These are phyloP conservation scores for Mallotus villosus DNA, from an alignment of 2,797 vertebrate genomes.

Conservation along the genomic window DNA sequence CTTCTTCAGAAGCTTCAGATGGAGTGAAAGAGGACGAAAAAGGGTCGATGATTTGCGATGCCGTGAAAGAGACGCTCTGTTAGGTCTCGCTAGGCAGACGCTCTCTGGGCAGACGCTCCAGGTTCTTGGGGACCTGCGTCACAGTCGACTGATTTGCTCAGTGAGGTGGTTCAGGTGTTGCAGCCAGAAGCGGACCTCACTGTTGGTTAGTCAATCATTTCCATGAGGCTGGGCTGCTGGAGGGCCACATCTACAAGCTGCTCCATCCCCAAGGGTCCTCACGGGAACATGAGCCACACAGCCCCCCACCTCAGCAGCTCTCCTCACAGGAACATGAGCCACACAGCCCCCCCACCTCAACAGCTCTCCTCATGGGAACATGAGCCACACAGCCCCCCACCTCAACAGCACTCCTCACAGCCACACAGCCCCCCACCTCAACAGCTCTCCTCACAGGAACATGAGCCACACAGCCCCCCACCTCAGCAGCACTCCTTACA, in stretches of 20 bases:
- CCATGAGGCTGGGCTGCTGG: conserved; percentile 55
- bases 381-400: conserved; percentile 44
- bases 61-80: conserved; percentile 46
- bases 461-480: conserved; percentile 43
- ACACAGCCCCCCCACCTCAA: conserved; percentile 36
- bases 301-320: conserved; percentile 37
- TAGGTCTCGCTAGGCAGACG: conserved; percentile 50
- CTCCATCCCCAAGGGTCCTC: conserved; percentile 56
- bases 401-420: conserved; percentile 47
- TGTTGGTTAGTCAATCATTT: conserved; percentile 75
- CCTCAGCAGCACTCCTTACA: conserved; percentile 42
- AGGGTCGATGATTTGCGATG: conserved; percentile 43
- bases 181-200: conserved; percentile 61
- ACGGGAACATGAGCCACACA: conserved; percentile 42
- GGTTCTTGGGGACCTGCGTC: conserved; percentile 33
- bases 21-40: conserved; percentile 36
- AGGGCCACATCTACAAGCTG: conserved; percentile 55
- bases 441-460: conserved; percentile 39
- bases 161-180: conserved; percentile 65
- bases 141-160: conserved; percentile 62
- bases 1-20: conserved; percentile 44
- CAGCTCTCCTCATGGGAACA: conserved; percentile 38
- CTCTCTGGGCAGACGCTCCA: conserved; percentile 7
- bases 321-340: conserved; percentile 45
- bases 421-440: conserved; percentile 41